Percentiles rank a stretch among this genome's conserved stretches.
Evolutionary conservation across 2,888 invertebrate species (phyloP).

Genomic region (Silvanus unidentatus): DNA sequence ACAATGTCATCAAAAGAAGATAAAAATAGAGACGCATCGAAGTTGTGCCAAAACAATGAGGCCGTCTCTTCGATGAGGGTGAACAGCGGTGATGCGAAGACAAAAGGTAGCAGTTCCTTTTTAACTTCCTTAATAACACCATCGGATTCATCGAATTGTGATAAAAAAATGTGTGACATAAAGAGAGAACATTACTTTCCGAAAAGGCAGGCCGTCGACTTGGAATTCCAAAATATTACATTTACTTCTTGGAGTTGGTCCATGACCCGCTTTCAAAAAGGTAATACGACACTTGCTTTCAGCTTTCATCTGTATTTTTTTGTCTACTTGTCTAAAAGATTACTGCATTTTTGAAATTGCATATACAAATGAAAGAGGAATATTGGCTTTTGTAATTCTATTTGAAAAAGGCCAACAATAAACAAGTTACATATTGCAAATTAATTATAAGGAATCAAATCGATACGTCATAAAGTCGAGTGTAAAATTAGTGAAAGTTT

Average conservation of each 20-base stretch:
- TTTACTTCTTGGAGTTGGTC: conserved; percentile 53
- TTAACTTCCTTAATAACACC: neutral
- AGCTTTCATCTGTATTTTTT: neutral
- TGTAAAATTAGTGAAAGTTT: no score
- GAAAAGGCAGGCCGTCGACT: conserved; percentile 57
- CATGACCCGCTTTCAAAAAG: conserved; percentile 34
- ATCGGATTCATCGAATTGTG: conserved; percentile 19
- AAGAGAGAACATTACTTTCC: conserved; percentile 48
- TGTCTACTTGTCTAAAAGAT: no score
- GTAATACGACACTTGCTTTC: no score
- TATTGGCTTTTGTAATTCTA: no score
- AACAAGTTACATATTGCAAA: no score
- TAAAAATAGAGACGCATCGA: conserved; percentile 24
- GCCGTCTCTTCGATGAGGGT: conserved; percentile 32
- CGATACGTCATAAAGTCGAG: no score
- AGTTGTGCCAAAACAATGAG: conserved; percentile 38
- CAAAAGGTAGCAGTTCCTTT: neutral
- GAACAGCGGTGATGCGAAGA: conserved; percentile 4
- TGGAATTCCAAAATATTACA: conserved; percentile 63
- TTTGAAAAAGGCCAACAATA: no score
- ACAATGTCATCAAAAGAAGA: conserved; percentile 16
- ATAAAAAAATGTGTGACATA: conserved; percentile 23
- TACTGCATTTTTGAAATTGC: no score
- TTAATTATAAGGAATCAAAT: no score
- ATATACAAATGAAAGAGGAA: no score